Conservation (phyloP, 2,113 vertebrate genomes). For the Globicephala melas region DNA sequence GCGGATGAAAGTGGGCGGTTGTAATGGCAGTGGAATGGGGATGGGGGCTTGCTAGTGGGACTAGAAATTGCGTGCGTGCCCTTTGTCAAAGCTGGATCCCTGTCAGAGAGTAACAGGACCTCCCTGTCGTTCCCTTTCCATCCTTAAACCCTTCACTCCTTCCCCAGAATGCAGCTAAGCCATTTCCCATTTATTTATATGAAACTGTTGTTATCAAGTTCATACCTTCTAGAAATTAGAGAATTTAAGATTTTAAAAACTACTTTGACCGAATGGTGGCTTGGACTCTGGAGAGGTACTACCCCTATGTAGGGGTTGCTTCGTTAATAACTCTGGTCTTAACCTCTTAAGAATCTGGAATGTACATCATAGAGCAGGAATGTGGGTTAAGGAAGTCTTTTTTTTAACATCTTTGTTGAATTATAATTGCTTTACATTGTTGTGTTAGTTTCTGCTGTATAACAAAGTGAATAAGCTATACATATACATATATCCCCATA, state of each 20-base stretch:
- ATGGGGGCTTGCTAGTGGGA: neutral
- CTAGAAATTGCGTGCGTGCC: neutral
- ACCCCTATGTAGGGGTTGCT: neutral
- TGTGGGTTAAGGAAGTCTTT: neutral
- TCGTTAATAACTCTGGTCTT: constrained; percentile 12
- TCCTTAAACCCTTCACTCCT: neutral
- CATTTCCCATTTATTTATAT: neutral
- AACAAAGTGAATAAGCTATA: too few species aligned
- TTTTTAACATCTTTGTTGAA: neutral
- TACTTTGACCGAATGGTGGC: neutral
- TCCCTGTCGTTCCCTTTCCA: neutral
- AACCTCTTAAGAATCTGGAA: neutral
- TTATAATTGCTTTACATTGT: too few species aligned
- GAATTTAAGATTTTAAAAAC: neutral
- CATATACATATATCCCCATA: too few species aligned
- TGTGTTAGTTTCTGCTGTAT: too few species aligned
- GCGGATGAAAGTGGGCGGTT: neutral
- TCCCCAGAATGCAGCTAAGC: neutral
- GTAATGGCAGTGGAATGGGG: neutral
- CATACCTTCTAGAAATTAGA: neutral
- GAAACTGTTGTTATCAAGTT: neutral
- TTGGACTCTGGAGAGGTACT: neutral
- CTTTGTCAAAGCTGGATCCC: neutral
- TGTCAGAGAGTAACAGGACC: neutral
- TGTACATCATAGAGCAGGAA: neutral